Evolutionary conservation across 2,797 vertebrate genomes (phyloP).

Genomic region (Acanthornis magna): DNA sequence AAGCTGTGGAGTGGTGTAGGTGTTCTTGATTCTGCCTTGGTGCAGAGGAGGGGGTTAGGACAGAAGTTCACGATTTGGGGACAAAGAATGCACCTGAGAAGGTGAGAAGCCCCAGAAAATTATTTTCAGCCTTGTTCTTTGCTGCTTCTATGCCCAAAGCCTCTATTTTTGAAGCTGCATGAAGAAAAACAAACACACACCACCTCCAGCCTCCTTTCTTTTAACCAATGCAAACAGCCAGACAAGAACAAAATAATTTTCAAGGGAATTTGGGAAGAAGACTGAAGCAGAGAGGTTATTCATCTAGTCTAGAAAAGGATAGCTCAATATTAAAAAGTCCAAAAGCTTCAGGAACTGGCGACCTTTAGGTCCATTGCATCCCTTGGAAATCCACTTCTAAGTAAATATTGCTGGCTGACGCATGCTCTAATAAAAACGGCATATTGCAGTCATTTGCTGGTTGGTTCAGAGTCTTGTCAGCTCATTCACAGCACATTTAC

Average conservation of each 20-base stretch:
- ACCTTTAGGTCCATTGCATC: not conserved
- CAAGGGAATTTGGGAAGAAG: not conserved
- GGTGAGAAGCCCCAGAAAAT: not conserved
- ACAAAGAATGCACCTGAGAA: not conserved
- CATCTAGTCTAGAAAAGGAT: not conserved
- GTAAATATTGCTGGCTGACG: conserved; percentile 21
- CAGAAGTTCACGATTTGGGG: not conserved
- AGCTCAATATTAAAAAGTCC: not conserved
- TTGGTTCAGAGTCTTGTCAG: conserved; percentile 28
- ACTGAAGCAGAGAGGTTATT: not conserved
- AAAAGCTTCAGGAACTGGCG: not conserved
- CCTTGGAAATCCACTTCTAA: conserved; percentile 23
- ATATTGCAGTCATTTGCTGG: conserved; percentile 43
- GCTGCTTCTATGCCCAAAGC: not conserved
- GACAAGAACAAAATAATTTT: not conserved
- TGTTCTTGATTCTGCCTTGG: not conserved
- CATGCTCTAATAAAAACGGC: conserved; percentile 18
- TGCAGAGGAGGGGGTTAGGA: not conserved
- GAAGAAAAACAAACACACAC: not conserved
- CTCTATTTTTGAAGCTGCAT: not conserved
- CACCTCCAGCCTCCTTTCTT: not conserved
- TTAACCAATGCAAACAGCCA: not conserved
- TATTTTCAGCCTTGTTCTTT: not conserved
- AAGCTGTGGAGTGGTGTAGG: not conserved
- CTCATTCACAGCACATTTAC: conserved; percentile 52